Percentiles rank a stretch among this genome's conserved stretches.
Conservation (phyloP, 2,888 invertebrate genomes). For the Synanthedon tipuliformis region DNA sequence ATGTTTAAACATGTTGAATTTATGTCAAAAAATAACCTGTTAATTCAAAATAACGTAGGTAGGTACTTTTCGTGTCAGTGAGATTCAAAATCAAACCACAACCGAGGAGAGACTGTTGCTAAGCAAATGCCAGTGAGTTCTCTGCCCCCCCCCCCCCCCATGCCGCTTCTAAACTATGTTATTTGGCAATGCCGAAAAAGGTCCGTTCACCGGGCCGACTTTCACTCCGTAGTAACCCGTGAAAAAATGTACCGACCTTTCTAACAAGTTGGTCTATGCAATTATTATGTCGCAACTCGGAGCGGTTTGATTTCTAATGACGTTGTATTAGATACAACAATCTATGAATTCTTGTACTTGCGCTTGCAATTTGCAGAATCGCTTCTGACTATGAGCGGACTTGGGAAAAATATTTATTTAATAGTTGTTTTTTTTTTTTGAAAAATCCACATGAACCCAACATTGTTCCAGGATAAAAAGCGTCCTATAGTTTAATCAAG, state of each 20-base stretch:
- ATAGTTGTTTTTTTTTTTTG: too few species aligned
- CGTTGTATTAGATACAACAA: slow-evolving; percentile 5
- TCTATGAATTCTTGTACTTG: too few species aligned
- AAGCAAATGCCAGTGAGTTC: slow-evolving; percentile 9
- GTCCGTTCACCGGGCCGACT: slow-evolving; percentile 36
- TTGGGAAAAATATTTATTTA: too few species aligned
- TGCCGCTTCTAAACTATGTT: slow-evolving; percentile 23
- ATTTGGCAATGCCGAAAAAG: slow-evolving; percentile 52
- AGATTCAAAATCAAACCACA: slow-evolving; percentile 7
- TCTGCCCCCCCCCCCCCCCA: background rate
- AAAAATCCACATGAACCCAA: too few species aligned
- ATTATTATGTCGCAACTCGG: slow-evolving; percentile 32
- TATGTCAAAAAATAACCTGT: too few species aligned
- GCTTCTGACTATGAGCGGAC: background rate
- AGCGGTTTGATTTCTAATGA: slow-evolving; percentile 29
- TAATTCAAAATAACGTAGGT: too few species aligned
- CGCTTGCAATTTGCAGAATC: slow-evolving; percentile 4
- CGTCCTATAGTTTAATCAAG: too few species aligned
- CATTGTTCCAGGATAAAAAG: too few species aligned
- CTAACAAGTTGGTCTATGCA: slow-evolving; percentile 25
- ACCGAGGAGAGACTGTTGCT: slow-evolving; percentile 11
- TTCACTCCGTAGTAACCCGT: slow-evolving; percentile 46
- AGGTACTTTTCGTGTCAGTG: background rate
- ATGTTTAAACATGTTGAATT: too few species aligned
- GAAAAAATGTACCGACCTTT: slow-evolving; percentile 52